A percentile compares a stretch with the other conserved stretches of the same genome.
phyloP scores from a whole-genome alignment of 1,140 invertebrate genomes.

The Radopholus similis region DNA sequence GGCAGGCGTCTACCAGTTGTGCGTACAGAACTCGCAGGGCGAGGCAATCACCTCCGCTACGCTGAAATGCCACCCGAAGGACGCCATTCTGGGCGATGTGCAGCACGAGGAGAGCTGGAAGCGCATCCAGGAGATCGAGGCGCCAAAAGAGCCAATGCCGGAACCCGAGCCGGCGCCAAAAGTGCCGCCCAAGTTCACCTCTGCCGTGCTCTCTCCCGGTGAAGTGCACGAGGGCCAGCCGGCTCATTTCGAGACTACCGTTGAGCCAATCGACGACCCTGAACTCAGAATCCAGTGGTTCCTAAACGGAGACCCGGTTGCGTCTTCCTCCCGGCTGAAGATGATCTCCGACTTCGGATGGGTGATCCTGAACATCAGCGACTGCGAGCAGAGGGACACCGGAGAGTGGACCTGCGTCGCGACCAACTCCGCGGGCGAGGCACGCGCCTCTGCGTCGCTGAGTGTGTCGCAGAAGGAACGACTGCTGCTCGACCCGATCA shows the following conservation, averaged over 20 bases:
- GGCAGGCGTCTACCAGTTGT: conserved; percentile 82
- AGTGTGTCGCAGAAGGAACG: conserved; percentile 70
- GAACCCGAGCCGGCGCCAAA: conserved; percentile 50
- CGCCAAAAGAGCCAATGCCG: conserved; percentile 36
- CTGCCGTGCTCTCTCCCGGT: conserved; percentile 37
- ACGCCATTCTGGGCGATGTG: conserved; percentile 47
- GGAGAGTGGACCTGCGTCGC: conserved; percentile 57
- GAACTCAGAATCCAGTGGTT: conserved; percentile 93
- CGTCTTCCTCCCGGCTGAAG: conserved; percentile 68
- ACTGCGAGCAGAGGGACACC: conserved; percentile 61
- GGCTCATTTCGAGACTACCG: conserved; percentile 88
- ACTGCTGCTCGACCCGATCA: conserved; percentile 86
- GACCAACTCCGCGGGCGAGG: conserved; percentile 53
- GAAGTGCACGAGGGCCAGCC: conserved; percentile 87
- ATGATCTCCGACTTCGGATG: conserved; percentile 77
- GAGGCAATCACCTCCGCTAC: conserved; percentile 87
- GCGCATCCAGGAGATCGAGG: conserved; percentile 53
- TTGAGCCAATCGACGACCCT: conserved; percentile 90
- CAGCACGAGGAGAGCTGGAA: conserved; percentile 55
- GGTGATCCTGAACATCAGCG: conserved; percentile 78
- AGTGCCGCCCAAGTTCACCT: conserved; percentile 49
- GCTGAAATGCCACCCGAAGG: conserved; percentile 61
- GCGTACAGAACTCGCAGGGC: conserved; percentile 81
- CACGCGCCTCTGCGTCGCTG: conserved; percentile 39
- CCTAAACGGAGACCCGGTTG: conserved; percentile 60